Conservation (phyloP, 2,797 vertebrate species). For the Orientallactaga sibirica region DNA sequence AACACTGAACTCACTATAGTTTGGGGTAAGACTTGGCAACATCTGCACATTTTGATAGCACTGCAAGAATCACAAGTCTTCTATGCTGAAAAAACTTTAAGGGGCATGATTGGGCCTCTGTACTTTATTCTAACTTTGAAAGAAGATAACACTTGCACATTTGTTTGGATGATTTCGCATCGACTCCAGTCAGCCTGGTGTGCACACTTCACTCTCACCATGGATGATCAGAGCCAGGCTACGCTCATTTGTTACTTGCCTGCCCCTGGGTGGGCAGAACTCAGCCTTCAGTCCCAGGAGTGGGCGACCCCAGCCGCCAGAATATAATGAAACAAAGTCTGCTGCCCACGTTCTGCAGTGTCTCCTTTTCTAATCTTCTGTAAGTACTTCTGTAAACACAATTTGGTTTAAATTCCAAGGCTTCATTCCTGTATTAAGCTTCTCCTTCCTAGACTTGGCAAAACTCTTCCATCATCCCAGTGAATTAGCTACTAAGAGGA, state of each 20-base stretch:
- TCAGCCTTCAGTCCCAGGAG: background rate
- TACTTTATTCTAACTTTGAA: background rate
- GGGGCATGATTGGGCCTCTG: background rate
- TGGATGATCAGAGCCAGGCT: background rate
- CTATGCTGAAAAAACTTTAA: background rate
- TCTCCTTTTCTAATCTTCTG: conserved; percentile 2
- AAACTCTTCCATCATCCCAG: background rate
- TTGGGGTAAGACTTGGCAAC: background rate
- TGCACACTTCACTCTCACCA: background rate
- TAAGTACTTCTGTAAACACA: background rate
- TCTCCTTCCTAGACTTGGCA: background rate
- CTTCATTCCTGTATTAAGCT: background rate
- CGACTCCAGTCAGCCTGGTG: background rate
- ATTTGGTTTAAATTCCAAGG: background rate
- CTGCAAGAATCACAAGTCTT: background rate
- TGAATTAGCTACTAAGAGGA: background rate
- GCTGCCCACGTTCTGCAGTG: background rate
- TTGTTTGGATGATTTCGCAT: background rate
- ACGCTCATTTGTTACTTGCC: fast-evolving
- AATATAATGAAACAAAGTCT: background rate
- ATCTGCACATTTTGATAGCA: background rate
- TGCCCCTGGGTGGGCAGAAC: background rate
- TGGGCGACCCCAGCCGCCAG: background rate
- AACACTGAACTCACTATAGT: background rate
- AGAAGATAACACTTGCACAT: background rate